These are phyloP conservation scores for Haemorhous mexicanus DNA, from an alignment of 2,113 vertebrate species.

Conservation along the genomic window DNA sequence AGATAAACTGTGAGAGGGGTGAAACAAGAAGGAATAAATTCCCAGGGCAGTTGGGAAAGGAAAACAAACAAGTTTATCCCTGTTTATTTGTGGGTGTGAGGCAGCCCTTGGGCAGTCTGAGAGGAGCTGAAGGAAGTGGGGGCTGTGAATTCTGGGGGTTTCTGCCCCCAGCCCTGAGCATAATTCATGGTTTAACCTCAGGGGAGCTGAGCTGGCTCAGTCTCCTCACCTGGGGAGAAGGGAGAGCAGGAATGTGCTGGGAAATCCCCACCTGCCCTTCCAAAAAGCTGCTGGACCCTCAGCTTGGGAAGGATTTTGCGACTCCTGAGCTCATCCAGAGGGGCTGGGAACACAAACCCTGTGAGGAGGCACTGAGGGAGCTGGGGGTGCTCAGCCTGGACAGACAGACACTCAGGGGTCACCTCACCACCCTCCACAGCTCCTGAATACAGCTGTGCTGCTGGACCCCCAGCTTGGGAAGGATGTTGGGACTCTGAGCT, in stretches of 20 bases:
- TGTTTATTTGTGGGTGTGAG: not conserved
- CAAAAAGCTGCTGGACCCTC: not conserved
- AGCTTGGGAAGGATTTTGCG: not conserved
- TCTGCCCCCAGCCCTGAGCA: not conserved
- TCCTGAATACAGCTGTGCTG: no score
- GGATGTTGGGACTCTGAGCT: no score
- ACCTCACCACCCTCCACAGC: no score
- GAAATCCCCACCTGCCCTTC: not conserved
- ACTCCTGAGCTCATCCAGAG: no score
- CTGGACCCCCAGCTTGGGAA: no score
- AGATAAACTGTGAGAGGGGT: not conserved
- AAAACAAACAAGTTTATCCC: not conserved
- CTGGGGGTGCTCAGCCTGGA: not conserved
- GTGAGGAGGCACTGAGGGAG: not conserved
- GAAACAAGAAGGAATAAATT: not conserved
- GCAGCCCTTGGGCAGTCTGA: not conserved
- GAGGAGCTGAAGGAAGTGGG: not conserved
- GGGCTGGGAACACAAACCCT: not conserved
- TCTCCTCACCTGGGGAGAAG: not conserved
- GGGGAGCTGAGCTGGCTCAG: not conserved
- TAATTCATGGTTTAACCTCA: accelerated
- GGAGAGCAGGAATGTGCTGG: not conserved
- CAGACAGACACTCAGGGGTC: not conserved
- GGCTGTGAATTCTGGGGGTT: not conserved
- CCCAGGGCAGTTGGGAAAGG: not conserved